Conservation (phyloP, 2,888 invertebrate species). For the Hermodice carunculata region DNA sequence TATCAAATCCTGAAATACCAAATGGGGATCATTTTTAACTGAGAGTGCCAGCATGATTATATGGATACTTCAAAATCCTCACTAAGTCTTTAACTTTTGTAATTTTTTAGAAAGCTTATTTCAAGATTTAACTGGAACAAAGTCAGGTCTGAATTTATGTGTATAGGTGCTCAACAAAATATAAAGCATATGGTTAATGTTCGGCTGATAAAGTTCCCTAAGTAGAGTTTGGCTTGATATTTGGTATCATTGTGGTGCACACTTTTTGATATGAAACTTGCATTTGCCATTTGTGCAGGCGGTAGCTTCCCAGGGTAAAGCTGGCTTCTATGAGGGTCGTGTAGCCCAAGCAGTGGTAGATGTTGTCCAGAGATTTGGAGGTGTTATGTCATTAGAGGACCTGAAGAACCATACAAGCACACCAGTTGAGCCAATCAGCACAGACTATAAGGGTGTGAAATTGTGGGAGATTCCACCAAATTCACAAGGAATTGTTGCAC, state of each 20-base stretch:
- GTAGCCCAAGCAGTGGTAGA: slow-evolving; percentile 59
- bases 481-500: slow-evolving; percentile 68
- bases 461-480: slow-evolving; percentile 70
- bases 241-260: neutral
- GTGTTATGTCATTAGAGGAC: slow-evolving; percentile 62
- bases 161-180: too few species aligned
- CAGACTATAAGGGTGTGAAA: slow-evolving; percentile 55
- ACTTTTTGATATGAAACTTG: neutral
- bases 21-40: too few species aligned
- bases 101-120: too few species aligned
- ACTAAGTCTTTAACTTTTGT: too few species aligned
- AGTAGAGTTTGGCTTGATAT: neutral
- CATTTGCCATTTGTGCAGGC: too few species aligned
- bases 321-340: slow-evolving; percentile 63
- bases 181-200: too few species aligned
- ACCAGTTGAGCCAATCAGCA: slow-evolving; percentile 56
- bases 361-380: slow-evolving; percentile 58
- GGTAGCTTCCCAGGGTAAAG: slow-evolving; percentile 51
- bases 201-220: neutral
- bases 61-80: too few species aligned
- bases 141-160: too few species aligned
- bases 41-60: too few species aligned
- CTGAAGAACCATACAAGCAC: slow-evolving; percentile 53
- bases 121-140: too few species aligned
- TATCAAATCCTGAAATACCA: too few species aligned